phyloP scores from a whole-genome alignment of 2,888 invertebrate species.

The Melinaea menophilus region DNA sequence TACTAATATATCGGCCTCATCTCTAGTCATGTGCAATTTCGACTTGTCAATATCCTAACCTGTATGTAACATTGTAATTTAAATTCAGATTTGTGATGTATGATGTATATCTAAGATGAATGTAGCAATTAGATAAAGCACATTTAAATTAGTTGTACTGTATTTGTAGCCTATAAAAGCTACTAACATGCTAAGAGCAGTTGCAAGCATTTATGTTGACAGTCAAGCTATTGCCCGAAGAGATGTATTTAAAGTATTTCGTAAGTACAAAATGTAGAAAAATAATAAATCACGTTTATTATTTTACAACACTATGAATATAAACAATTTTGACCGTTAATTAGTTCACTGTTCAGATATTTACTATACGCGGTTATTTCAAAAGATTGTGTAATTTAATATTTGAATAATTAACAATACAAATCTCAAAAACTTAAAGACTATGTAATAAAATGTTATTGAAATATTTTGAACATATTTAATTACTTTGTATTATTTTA shows the following conservation, averaged over 20 bases:
- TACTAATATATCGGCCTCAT: too few species aligned
- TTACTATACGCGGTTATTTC: too few species aligned
- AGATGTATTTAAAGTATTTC: conserved; percentile 32
- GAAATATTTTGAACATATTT: too few species aligned
- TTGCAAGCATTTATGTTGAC: conserved; percentile 32
- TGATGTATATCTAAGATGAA: conserved; percentile 14
- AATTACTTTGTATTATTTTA: too few species aligned
- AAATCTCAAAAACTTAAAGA: too few species aligned
- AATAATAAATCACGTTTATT: too few species aligned
- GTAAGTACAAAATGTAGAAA: conserved; percentile 25
- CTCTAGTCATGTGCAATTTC: neutral
- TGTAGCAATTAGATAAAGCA: conserved; percentile 14
- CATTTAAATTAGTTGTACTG: conserved; percentile 5
- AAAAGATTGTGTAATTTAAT: too few species aligned
- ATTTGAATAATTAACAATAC: too few species aligned
- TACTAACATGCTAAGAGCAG: conserved; percentile 33
- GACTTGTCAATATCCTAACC: conserved; percentile 16
- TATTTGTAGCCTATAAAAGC: conserved; percentile 9
- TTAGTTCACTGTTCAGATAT: too few species aligned
- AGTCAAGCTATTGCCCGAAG: conserved; percentile 27
- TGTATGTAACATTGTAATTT: conserved; percentile 2
- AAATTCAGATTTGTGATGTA: conserved; percentile 14
- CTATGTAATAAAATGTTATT: neutral
- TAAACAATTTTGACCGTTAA: too few species aligned
- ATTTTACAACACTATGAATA: too few species aligned